Conservation (phyloP, 2,888 invertebrate genomes). For the Caenorhabditis sp. region DNA sequence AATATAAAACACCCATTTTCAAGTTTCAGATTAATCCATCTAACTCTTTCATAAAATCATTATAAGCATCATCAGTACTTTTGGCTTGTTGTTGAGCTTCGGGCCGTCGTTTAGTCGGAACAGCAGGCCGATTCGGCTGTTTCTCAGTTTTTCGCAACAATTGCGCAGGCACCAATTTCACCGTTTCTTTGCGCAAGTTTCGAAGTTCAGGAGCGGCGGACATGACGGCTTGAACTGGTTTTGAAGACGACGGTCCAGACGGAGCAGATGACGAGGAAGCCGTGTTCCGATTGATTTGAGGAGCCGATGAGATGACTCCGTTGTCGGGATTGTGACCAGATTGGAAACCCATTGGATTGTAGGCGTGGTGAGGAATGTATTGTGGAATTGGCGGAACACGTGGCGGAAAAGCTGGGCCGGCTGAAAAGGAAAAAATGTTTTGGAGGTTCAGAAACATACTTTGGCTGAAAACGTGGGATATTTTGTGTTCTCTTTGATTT, state of each 20-base stretch:
- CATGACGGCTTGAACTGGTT: slow-evolving; percentile 44
- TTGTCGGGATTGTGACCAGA: slow-evolving; percentile 13
- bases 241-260: background rate
- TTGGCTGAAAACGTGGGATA: too few species aligned
- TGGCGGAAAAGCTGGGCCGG: slow-evolving; percentile 6
- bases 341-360: slow-evolving; percentile 47
- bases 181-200: slow-evolving; percentile 80
- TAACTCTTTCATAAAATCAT: slow-evolving; percentile 99
- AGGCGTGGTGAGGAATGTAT: slow-evolving; percentile 19
- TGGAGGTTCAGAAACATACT: too few species aligned
- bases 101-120: slow-evolving; percentile 17
- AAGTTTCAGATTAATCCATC: slow-evolving; percentile 81
- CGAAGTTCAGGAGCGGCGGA: slow-evolving; percentile 92
- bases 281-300: slow-evolving; percentile 29
- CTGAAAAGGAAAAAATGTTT: too few species aligned
- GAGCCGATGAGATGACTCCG: slow-evolving; percentile 45
- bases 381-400: slow-evolving; percentile 40
- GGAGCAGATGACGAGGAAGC: too few species aligned
- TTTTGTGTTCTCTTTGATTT: too few species aligned
- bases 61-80: slow-evolving; percentile 94
- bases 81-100: slow-evolving; percentile 54
- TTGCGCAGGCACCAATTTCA: slow-evolving; percentile 78
- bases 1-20: background rate
- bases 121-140: slow-evolving; percentile 5
- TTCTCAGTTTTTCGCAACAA: slow-evolving; percentile 75